Conservation (phyloP, 2,888 invertebrate genomes). For the Onthophagus sagittarius region DNA sequence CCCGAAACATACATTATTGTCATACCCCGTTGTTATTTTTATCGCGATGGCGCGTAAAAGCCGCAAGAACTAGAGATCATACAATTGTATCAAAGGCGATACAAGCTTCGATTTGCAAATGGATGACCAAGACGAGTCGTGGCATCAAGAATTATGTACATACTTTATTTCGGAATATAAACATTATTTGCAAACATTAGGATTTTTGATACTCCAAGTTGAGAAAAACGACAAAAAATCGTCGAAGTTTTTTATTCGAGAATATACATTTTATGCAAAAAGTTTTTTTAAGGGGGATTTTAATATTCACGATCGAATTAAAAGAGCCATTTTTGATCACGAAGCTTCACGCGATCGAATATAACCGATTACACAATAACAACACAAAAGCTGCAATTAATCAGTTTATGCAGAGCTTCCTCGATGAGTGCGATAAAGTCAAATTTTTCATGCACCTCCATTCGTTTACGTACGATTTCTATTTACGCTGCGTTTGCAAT, state of each 20-base stretch:
- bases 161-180: conserved; percentile 66
- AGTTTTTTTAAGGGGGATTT: conserved; percentile 64
- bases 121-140: conserved; percentile 45
- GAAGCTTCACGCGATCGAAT: conserved; percentile 64
- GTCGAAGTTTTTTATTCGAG: conserved; percentile 13
- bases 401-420: conserved; percentile 60
- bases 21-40: conserved; percentile 71
- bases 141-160: conserved; percentile 63
- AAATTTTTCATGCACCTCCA: conserved; percentile 70
- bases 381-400: conserved; percentile 52
- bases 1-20: conserved; percentile 69
- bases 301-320: conserved; percentile 65
- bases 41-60: conserved; percentile 59
- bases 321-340: conserved; percentile 69
- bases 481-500: conserved; percentile 63
- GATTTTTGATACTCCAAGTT: conserved; percentile 60
- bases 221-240: conserved; percentile 41
- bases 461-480: conserved; percentile 75
- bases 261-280: conserved; percentile 58
- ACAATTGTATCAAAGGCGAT: conserved; percentile 44
- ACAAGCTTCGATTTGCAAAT: background rate
- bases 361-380: conserved; percentile 54
- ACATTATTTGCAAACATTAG: conserved; percentile 65
- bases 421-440: conserved; percentile 66
- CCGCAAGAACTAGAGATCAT: conserved; percentile 62